A percentile compares a stretch with the other conserved stretches of the same genome.
Conservation (phyloP, 64 coral and sea anemone species). For the Montipora efflorescens region DNA sequence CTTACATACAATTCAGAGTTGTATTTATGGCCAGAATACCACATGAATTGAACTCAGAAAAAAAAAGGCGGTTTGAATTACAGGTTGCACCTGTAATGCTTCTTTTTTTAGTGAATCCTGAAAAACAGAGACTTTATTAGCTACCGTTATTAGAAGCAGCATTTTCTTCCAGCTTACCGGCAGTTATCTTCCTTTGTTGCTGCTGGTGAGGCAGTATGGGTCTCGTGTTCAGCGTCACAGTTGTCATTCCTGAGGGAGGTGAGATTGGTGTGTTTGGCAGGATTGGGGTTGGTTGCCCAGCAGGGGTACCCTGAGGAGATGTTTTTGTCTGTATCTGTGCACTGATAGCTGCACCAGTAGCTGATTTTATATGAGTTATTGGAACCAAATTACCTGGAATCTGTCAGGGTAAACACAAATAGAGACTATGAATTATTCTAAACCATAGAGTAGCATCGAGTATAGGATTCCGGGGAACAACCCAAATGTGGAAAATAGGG, state of each 20-base stretch:
- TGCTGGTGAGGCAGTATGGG: slow-evolving; percentile 86
- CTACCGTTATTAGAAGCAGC: background rate
- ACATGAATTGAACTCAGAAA: no score
- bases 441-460: background rate
- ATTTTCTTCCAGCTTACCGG: background rate
- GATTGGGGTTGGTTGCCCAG: slow-evolving; percentile 88
- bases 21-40: no score
- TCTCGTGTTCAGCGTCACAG: slow-evolving; percentile 83
- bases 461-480: no score
- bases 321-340: slow-evolving; percentile 88
- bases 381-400: slow-evolving; percentile 87
- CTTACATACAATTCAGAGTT: no score
- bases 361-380: slow-evolving; percentile 85
- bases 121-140: background rate
- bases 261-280: slow-evolving; percentile 90
- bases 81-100: background rate
- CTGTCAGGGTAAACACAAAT: background rate
- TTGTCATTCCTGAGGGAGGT: slow-evolving; percentile 88
- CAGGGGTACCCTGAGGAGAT: slow-evolving; percentile 85
- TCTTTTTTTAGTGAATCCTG: background rate
- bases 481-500: no score
- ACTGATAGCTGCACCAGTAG: slow-evolving; percentile 72
- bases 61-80: no score
- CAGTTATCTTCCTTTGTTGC: slow-evolving; percentile 79
- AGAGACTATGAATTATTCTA: background rate